A percentile compares a stretch with the other conserved stretches of the same genome.
These are phyloP conservation scores for Parasteatoda tepidariorum DNA, from an alignment of 1,140 invertebrate genomes.

Conservation along the genomic window DNA sequence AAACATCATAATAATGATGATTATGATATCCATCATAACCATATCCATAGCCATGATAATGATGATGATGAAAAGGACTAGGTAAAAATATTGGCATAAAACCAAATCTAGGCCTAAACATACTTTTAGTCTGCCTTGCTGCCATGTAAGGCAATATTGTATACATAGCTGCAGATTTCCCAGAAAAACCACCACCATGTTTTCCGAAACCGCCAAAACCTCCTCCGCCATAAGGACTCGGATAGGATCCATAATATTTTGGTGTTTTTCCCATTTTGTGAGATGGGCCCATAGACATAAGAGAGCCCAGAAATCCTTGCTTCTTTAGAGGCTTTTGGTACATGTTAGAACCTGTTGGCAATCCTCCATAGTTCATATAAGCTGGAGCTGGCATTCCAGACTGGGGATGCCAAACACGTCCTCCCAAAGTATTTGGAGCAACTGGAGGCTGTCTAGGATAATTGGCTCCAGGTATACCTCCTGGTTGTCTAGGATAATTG, in stretches of 20 bases:
- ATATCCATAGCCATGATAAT: background rate
- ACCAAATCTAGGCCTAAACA: conserved; percentile 13
- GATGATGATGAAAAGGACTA: conserved; percentile 16
- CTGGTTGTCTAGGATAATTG: conserved; percentile 39
- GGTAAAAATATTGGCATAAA: background rate
- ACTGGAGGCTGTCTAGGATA: conserved; percentile 16
- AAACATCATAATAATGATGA: conserved; percentile 29
- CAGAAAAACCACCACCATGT: background rate
- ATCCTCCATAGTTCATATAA: conserved; percentile 47
- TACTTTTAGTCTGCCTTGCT: background rate
- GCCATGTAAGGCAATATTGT: conserved; percentile 47
- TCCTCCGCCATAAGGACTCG: conserved; percentile 32
- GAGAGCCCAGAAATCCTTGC: conserved; percentile 35
- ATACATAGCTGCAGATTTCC: conserved; percentile 34
- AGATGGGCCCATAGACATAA: conserved; percentile 15
- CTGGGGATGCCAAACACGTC: conserved; percentile 32
- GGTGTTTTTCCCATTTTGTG: background rate
- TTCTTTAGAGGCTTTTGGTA: conserved; percentile 13
- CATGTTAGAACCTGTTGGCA: conserved; percentile 42
- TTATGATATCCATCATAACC: background rate
- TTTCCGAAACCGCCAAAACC: conserved; percentile 20
- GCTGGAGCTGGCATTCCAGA: conserved; percentile 36
- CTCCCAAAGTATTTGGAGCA: conserved; percentile 13
- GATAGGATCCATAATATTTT: conserved; percentile 43
- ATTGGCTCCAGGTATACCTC: conserved; percentile 17